phyloP scores from a whole-genome alignment of 2,888 invertebrate species.

The Melipona bicolor region DNA sequence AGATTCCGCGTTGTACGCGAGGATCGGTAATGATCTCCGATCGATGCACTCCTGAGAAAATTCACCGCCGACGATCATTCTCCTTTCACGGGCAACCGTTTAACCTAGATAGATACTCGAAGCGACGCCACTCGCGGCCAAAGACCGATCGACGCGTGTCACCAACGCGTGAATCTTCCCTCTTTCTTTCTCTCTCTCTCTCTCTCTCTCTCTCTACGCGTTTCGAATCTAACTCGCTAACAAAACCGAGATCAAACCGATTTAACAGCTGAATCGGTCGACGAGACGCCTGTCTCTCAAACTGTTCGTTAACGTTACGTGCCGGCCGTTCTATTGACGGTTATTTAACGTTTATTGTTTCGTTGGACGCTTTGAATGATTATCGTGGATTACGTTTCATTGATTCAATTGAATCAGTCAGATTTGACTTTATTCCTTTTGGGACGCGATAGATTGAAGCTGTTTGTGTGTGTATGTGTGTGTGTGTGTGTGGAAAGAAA shows the following conservation, averaged over 20 bases:
- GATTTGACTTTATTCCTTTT: slow-evolving; percentile 31
- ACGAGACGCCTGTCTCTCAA: neutral
- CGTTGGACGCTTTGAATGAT: slow-evolving; percentile 41
- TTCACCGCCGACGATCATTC: slow-evolving; percentile 51
- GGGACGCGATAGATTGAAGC: neutral
- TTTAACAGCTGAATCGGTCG: slow-evolving; percentile 18
- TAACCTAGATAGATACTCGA: slow-evolving; percentile 64
- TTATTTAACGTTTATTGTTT: slow-evolving; percentile 49
- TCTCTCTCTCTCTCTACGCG: neutral
- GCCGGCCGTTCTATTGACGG: slow-evolving; percentile 2
- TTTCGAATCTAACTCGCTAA: slow-evolving; percentile 30
- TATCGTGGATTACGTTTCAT: slow-evolving; percentile 37
- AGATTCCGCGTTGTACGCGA: slow-evolving; percentile 13
- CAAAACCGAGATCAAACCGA: slow-evolving; percentile 19
- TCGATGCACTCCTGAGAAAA: slow-evolving; percentile 50
- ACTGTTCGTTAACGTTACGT: slow-evolving; percentile 19
- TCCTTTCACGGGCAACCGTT: slow-evolving; percentile 58
- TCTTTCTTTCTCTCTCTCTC: too few species aligned
- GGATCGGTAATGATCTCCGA: slow-evolving; percentile 37
- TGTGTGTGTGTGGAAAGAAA: neutral
- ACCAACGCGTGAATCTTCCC: slow-evolving; percentile 4
- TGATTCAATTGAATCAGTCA: slow-evolving; percentile 41
- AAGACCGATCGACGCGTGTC: slow-evolving; percentile 29
- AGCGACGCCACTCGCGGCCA: slow-evolving; percentile 17
- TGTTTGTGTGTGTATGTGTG: neutral